A percentile compares a stretch with the other conserved stretches of the same genome.
phyloP scores from a whole-genome alignment of 1,140 invertebrate genomes.

The Diorhabda elongata region DNA sequence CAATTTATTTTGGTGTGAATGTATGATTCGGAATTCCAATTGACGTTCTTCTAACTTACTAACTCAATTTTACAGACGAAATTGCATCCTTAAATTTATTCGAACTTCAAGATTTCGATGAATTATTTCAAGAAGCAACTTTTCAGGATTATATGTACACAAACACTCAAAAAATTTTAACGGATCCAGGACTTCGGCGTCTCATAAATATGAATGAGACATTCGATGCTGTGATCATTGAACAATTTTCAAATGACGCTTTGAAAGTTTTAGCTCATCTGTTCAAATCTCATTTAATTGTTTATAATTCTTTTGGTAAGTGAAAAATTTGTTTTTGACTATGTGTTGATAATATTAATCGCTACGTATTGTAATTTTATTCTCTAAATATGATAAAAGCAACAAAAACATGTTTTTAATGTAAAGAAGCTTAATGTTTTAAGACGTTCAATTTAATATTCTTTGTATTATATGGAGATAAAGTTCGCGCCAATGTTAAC shows the following conservation, averaged over 20 bases:
- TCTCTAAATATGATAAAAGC: too few species aligned
- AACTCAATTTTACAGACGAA: too few species aligned
- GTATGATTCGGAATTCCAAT: too few species aligned
- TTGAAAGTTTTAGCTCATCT: not conserved
- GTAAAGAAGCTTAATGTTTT: too few species aligned
- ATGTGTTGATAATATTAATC: too few species aligned
- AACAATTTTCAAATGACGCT: conserved; percentile 16
- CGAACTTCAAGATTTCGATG: not conserved
- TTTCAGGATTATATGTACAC: not conserved
- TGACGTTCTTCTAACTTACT: too few species aligned
- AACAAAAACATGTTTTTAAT: too few species aligned
- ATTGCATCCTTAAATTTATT: not conserved
- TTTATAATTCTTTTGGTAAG: conserved; percentile 40
- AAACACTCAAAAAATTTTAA: not conserved
- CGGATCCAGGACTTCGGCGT: not conserved
- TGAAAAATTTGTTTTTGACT: not conserved
- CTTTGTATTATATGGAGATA: too few species aligned
- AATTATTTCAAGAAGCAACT: not conserved
- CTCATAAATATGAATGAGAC: conserved; percentile 1
- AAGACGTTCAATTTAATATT: too few species aligned
- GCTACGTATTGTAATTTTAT: too few species aligned
- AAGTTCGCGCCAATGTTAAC: too few species aligned
- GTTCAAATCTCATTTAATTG: conserved; percentile 4
- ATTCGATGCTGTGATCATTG: conserved; percentile 11
- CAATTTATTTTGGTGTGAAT: too few species aligned